Percentiles rank a stretch among this genome's conserved stretches.
Conservation (phyloP, 2,888 invertebrate genomes). For the Hesperia comma region DNA sequence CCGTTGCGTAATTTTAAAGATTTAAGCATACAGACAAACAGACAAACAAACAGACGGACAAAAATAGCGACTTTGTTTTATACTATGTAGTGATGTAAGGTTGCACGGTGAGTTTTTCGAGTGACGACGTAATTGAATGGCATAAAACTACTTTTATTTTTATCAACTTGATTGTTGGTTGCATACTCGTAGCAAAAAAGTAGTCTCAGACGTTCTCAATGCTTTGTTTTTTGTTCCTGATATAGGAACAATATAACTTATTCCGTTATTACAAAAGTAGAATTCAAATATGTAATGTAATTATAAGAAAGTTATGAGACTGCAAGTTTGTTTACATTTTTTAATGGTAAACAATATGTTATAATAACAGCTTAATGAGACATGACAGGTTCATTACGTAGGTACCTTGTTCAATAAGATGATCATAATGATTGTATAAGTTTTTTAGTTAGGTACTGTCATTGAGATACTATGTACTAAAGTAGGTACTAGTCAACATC, state of each 20-base stretch:
- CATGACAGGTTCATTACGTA: neutral
- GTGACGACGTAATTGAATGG: conserved; percentile 29
- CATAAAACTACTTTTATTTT: conserved; percentile 25
- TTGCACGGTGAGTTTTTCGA: conserved; percentile 26
- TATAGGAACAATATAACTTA: conserved; percentile 16
- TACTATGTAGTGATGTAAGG: conserved; percentile 31
- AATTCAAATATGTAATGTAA: conserved; percentile 8
- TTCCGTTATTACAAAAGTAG: conserved; percentile 13
- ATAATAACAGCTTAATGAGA: neutral
- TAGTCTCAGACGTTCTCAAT: neutral
- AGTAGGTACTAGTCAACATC: too few relatives aligned
- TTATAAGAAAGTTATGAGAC: neutral
- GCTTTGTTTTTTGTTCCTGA: neutral
- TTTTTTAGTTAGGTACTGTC: too few relatives aligned
- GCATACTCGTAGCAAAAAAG: neutral
- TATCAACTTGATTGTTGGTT: conserved; percentile 1
- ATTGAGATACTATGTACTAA: too few relatives aligned
- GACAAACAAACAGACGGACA: too few relatives aligned
- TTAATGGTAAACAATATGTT: neutral
- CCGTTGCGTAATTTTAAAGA: too few relatives aligned
- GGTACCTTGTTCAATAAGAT: neutral
- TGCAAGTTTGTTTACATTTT: conserved; percentile 1
- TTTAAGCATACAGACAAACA: too few relatives aligned
- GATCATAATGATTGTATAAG: neutral
- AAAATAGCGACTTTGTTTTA: too few relatives aligned